Evolutionary conservation across 2,888 invertebrate genomes (phyloP), one percentile per base, ranked within the genome.

Genomic region (Abrostola tripartita): DNA sequence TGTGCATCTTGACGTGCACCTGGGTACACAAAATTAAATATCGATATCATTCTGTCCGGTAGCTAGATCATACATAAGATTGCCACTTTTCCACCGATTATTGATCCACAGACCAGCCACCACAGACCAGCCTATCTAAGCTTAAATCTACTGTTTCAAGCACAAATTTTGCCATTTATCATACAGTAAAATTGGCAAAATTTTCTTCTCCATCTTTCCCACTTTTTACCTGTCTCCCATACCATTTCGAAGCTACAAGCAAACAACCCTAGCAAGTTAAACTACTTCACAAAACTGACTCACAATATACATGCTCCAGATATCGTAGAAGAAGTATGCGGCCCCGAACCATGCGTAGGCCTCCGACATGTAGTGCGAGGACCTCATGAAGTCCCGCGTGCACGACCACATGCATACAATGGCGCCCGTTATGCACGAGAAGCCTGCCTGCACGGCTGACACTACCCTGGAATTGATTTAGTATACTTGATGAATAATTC

Each of bases 301-400:
- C 66, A 97, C 97, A 90, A 96, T 95, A 81, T 97, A 97, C 97
- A 97, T 97, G 24, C 97, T 96, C 96, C 97, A 97, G 74, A 97
- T 97, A 89, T 97, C 97, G 83, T 97, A 97, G 92, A 97, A 96
- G 89, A 97, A 97, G 89, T 97, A 97, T 0, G 97, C 96, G 40
- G 97, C 96, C 1, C 97, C 97, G 86, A 97, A 97, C 97, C 97
- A 97, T 0, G 97, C 97, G 88, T 97, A 97, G 0, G 96, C 97
- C 83, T 97, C 96, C 57, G 97, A 96, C 83, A 97, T 95, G 85
- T 96, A 96, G 90, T 97, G 97, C 0, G 96, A 96, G 5, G 96
- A 95, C 68, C 95, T 95, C 73, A 97, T 91, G 81, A 97, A 96
- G 88, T 97, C 96, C 52, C 96, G 92, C 60, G 95, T 95, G 88